Conservation (phyloP, 2,113 vertebrate genomes). For the Polypterus bichir region DNA sequence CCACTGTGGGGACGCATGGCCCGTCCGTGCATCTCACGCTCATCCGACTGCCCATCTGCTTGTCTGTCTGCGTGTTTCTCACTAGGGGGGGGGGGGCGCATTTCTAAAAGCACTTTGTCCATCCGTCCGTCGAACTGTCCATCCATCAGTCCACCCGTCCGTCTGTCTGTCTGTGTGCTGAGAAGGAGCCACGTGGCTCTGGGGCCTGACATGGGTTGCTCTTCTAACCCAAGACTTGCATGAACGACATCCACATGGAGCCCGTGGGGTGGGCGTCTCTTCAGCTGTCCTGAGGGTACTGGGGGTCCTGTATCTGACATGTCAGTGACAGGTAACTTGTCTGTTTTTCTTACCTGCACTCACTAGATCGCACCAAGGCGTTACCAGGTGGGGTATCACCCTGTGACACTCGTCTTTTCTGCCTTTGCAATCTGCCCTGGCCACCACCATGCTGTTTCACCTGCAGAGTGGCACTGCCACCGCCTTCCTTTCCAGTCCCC, state of each 20-base stretch:
- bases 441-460: not conserved
- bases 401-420: constrained; percentile 19
- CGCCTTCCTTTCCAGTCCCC: constrained; percentile 3
- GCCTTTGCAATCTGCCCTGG: not conserved
- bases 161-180: constrained; percentile 9
- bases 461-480: constrained; percentile 2
- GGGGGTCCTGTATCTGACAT: too few relatives aligned
- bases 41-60: too few relatives aligned
- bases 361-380: constrained; percentile 59
- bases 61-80: too few relatives aligned
- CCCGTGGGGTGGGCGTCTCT: too few relatives aligned
- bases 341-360: constrained; percentile 47
- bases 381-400: constrained; percentile 54
- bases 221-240: too few relatives aligned
- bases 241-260: too few relatives aligned
- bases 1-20: not conserved
- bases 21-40: too few relatives aligned
- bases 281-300: too few relatives aligned
- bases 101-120: too few relatives aligned
- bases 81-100: too few relatives aligned
- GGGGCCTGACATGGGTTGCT: too few relatives aligned
- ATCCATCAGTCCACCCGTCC: constrained; percentile 21
- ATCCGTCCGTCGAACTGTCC: not conserved
- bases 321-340: constrained; percentile 29
- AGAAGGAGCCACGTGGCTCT: too few relatives aligned